Evolutionary conservation across 1,140 invertebrate genomes (phyloP), one percentile per base, ranked within the genome.

Genomic region (Lucilia sericata): DNA sequence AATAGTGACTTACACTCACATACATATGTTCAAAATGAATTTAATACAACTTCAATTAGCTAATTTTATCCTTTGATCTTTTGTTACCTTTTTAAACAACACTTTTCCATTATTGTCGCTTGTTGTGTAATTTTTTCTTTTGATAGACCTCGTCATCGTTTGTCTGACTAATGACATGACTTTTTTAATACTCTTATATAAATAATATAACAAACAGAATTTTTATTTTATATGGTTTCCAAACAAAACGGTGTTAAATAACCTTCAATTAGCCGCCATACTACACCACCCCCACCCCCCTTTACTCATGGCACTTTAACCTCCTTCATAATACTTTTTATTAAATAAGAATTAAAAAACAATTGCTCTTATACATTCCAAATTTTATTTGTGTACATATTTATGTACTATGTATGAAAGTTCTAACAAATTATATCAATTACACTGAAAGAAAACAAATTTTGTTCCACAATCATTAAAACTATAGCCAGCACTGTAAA

Each of bases 241-340:
- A 70, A 12, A 70, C 65, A 70, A 70, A 70, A 70, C 65, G 65
- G 65, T 70, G 21, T 70, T 70, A 70, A 70, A 70, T 70, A 70
- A 70, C 5, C 19, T 25, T 21, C 65, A 70, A 70, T 70, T 70
- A 70, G n/a, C 65, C 60, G 9, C 13, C 13, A 49, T 55, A 42
- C 2, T 30, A 30, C n/a, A n/a, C n/a, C n/a, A 36, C 36, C 42
- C 42, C 42, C 42, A 42, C 5, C 42, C 10, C 1, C 25, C 25
- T 30, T 3, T 30, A 30, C 13, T 55, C 51, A 55, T 12, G 17
- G 3, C 3, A 30, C 42, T 42, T 42, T 42, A 42, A 7, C 42
- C 21, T 70, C 65, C 19, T 21, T 9, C n/a, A 25, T 2, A 70
- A 70, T 70, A 70, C 51, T 55, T 42, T 8, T 42, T 42, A 42